Base-by-base conservation (phyloP, 2,888 invertebrate genomes). In the Cosmopolites sordidus region DNA sequence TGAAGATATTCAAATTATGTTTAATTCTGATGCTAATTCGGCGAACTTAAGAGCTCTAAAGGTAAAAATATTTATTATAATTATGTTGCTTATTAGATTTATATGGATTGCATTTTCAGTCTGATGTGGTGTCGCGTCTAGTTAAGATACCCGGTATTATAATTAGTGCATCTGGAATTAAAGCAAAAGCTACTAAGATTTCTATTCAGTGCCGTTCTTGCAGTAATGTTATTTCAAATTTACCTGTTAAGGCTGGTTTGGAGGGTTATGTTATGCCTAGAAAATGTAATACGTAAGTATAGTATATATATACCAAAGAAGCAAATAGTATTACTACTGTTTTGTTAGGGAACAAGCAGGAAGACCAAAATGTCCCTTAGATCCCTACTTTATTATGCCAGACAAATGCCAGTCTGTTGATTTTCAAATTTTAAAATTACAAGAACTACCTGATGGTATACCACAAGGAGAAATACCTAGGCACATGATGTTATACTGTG, bases 401-500 rank as follows among this genome's bases (percentile, higher is more conserved):
- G 98, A 99, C 72, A 96, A 95, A 75, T 98, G 98, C 74, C 83
- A 85, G 62, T 99, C 98, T 73, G 92, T 98, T 16, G 98, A 99
- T 76, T 99, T 93, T 71, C 99, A 99, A 83, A 87, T 91, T 0
- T 73, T 99, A n/a, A 99, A 97, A 73, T 75, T 98, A 9, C 98
- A 99, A 80, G 99, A 99, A 75, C 77, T 92, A 15, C 95, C 96
- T 0, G 98, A 99, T 72, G 85, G 83, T 58, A 87, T 93, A 53
- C 95, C 95, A 0, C 95, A 97, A 68, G 98, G 99, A 41, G 99
- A 99, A 78, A 91, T 99, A 81, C 98, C 99, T 0, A 82, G 99
- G 0, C 98, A 99, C 73, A 77, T 99, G 65, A 90, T 92, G 61
- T 78, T 99, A 4, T 99, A 92, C 73, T 91, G 91, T 67, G 99